A percentile compares a stretch with the other conserved stretches of the same genome.
Evolutionary conservation across 1,140 invertebrate genomes (phyloP).

Genomic region (Drosophila auraria): DNA sequence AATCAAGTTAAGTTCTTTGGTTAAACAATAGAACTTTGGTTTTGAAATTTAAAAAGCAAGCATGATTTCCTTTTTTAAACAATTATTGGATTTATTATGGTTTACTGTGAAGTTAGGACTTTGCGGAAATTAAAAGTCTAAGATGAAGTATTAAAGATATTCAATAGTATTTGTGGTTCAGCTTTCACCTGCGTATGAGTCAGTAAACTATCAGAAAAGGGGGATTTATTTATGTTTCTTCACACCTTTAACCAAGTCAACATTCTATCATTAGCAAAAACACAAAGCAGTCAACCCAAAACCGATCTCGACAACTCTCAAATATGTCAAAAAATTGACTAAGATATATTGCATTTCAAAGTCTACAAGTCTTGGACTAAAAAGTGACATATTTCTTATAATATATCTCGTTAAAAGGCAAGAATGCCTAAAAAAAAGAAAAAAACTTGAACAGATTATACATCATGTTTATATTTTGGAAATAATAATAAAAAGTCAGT

Average conservation of each 20-base stretch:
- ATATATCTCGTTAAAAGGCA: no score
- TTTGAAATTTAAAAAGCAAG: background rate
- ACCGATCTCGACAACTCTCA: background rate
- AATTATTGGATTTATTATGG: background rate
- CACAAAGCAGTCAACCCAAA: slow-evolving; percentile 7
- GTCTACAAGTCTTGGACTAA: background rate
- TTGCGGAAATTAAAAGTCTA: background rate
- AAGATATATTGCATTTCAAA: background rate
- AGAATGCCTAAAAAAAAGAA: background rate
- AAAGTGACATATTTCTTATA: background rate
- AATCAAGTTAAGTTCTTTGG: no score
- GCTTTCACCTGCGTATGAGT: slow-evolving; percentile 8
- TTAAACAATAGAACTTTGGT: background rate
- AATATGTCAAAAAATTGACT: background rate
- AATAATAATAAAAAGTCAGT: background rate
- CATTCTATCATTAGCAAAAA: slow-evolving; percentile 14
- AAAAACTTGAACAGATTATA: no score
- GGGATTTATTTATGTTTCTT: slow-evolving; percentile 18
- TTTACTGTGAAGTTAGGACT: no score
- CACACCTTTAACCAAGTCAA: slow-evolving; percentile 20
- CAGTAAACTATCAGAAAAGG: slow-evolving; percentile 2
- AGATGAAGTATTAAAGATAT: background rate
- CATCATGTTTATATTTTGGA: background rate
- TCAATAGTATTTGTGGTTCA: background rate
- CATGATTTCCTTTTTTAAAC: background rate